Percentiles rank a stretch among this genome's conserved stretches.
phyloP scores from a whole-genome alignment of 2,888 invertebrate genomes.

The Agrenia bidenticulata region DNA sequence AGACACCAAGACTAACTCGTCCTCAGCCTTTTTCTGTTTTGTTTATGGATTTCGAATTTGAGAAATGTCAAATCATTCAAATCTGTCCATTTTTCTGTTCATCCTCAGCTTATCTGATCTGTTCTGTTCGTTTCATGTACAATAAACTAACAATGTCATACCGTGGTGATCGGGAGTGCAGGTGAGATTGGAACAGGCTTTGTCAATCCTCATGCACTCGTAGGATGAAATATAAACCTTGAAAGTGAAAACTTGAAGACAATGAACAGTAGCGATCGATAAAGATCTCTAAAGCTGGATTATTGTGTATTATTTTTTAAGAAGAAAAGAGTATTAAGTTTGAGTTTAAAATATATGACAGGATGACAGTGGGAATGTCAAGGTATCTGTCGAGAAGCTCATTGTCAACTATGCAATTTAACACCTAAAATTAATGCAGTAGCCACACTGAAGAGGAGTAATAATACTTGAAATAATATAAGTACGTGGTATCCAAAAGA shows the following conservation, averaged over 20 bases:
- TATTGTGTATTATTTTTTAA: neutral
- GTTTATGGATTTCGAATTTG: neutral
- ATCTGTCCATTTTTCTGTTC: conserved; percentile 4
- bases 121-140: neutral
- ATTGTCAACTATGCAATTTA: neutral
- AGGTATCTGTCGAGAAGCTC: neutral
- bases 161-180: neutral
- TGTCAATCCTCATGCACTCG: neutral
- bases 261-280: conserved; percentile 4
- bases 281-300: conserved; percentile 1
- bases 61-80: conserved; percentile 19
- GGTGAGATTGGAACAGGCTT: no score
- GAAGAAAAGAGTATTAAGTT: conserved; percentile 6
- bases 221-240: conserved; percentile 7
- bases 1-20: neutral
- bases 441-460: no score
- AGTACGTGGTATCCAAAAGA: no score
- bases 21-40: conserved; percentile 7
- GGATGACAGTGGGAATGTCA: neutral
- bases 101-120: neutral
- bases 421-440: neutral
- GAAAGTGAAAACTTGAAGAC: conserved; percentile 11
- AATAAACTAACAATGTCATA: neutral
- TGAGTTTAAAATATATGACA: neutral
- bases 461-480: no score